Evolutionary conservation across 2,113 vertebrate genomes (phyloP).

Genomic region (Gyps fulvus): DNA sequence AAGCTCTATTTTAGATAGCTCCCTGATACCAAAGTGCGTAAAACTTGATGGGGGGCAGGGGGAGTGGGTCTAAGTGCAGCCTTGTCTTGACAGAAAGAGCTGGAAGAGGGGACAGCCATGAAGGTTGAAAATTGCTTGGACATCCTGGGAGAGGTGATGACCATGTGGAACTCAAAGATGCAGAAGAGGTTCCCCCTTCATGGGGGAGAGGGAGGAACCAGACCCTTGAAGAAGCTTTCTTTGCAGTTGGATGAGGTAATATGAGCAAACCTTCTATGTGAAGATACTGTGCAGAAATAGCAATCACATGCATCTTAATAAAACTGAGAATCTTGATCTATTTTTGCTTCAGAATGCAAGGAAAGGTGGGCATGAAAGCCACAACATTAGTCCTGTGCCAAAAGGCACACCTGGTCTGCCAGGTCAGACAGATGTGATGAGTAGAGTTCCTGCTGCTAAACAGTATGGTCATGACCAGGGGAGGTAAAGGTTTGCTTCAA

Average conservation of each 20-base stretch:
- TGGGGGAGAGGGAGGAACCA: not conserved
- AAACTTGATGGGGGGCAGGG: not conserved
- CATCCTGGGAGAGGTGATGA: not conserved
- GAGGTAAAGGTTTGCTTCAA: not conserved
- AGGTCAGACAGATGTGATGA: not conserved
- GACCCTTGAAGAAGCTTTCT: not conserved
- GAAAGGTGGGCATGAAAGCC: not conserved
- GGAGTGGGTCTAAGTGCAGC: not conserved
- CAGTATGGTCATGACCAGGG: not conserved
- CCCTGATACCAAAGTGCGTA: not conserved
- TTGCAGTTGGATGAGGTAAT: not conserved
- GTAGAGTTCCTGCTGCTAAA: not conserved
- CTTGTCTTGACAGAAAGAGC: not conserved
- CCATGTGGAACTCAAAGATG: not conserved
- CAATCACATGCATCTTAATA: not conserved
- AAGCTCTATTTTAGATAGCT: not conserved
- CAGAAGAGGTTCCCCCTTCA: not conserved
- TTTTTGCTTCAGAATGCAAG: not conserved
- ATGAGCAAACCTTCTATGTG: not conserved
- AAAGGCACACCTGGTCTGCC: not conserved
- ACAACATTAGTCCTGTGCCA: not conserved
- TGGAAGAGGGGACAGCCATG: not conserved
- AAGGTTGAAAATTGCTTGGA: not conserved
- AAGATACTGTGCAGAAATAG: not conserved
- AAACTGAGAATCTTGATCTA: not conserved